Evolutionary conservation across 2,888 invertebrate species (phyloP).

Genomic region (Agrilus biguttatus): DNA sequence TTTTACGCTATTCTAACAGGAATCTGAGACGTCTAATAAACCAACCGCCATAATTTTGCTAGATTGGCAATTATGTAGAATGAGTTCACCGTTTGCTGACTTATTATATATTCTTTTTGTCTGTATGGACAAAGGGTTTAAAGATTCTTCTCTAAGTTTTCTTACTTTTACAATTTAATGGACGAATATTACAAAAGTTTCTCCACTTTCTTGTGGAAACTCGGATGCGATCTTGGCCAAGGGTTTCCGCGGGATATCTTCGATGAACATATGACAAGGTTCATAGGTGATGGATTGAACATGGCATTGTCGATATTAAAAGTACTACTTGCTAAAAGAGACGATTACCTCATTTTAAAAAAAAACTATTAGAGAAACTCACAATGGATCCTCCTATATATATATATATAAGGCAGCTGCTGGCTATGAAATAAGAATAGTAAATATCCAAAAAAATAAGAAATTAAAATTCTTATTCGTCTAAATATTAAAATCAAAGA

Average conservation of each 20-base stretch:
- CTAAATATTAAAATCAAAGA: too few species aligned
- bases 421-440: too few species aligned
- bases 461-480: too few species aligned
- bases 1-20: too few species aligned
- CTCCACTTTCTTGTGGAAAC: constrained; percentile 10
- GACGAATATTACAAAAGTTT: constrained; percentile 16
- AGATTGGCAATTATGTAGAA: constrained; percentile 18
- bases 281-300: constrained; percentile 15
- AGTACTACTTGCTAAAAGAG: constrained; percentile 14
- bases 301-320: constrained; percentile 16
- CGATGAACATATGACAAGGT: constrained; percentile 16
- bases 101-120: constrained; percentile 21
- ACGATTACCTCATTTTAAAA: constrained; percentile 13
- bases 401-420: too few species aligned
- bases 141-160: too few species aligned
- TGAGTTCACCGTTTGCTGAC: constrained; percentile 18
- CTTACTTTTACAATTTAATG: constrained; percentile 13
- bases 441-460: too few species aligned
- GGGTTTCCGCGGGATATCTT: constrained; percentile 18
- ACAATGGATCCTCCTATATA: too few species aligned
- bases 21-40: constrained; percentile 5
- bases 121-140: constrained; percentile 13
- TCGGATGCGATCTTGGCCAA: constrained; percentile 15
- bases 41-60: constrained; percentile 17
- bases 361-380: constrained; percentile 2